Evolutionary conservation across 2,113 vertebrate species (phyloP).

Genomic region (Pterophyllum scalare): DNA sequence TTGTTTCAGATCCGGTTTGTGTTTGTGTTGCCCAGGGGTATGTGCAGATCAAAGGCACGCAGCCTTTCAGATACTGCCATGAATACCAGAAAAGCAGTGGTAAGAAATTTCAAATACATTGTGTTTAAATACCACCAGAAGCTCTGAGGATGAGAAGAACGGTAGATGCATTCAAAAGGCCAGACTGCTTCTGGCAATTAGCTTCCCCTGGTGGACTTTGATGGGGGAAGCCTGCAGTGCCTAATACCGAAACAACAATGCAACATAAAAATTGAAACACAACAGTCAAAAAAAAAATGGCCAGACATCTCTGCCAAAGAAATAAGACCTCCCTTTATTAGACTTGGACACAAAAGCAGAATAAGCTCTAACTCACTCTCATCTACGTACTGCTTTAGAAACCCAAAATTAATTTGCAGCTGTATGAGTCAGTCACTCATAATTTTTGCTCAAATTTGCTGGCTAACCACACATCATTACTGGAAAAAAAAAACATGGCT

Average conservation of each 20-base stretch:
- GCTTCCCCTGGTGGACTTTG: not conserved
- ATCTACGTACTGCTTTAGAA: not conserved
- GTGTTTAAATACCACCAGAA: conserved; percentile 51
- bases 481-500: not conserved
- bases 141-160: conserved; percentile 32
- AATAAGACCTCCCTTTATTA: not conserved
- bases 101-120: not conserved
- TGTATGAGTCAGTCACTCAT: not conserved
- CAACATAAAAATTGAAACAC: not conserved
- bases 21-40: not conserved
- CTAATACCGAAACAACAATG: not conserved
- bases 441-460: conserved; percentile 10
- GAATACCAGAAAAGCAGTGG: not conserved
- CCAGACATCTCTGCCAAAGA: not conserved
- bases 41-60: conserved; percentile 1
- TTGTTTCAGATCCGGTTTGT: not conserved
- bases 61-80: not conserved
- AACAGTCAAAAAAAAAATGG: not conserved
- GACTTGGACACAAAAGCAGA: not conserved
- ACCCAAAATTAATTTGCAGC: not conserved
- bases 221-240: not conserved
- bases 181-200: conserved; percentile 17
- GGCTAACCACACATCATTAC: conserved; percentile 24
- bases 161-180: not conserved
- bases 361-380: no score